Conservation (phyloP, 2,888 invertebrate species). For the Luffia ferchaultella region DNA sequence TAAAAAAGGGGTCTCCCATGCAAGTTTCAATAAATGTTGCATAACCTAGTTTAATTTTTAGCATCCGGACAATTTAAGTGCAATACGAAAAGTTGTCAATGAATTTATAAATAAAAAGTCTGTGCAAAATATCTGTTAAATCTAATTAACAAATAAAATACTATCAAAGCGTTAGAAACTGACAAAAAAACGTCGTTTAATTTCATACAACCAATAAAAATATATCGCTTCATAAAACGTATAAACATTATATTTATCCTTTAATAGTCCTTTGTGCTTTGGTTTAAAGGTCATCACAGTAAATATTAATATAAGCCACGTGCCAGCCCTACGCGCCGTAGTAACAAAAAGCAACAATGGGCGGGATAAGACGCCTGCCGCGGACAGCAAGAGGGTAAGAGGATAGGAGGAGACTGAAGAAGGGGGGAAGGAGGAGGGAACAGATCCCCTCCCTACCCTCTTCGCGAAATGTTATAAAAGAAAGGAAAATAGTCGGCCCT, state of each 20-base stretch:
- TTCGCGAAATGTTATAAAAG: constrained; percentile 38
- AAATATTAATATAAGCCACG: constrained; percentile 7
- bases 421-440: not conserved
- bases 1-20: no score
- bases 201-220: not conserved
- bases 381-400: constrained; percentile 2
- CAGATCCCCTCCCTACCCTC: not conserved
- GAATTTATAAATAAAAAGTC: no score
- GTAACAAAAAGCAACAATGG: not conserved
- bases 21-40: no score
- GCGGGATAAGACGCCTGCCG: constrained; percentile 5
- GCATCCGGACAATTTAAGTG: no score
- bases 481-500: constrained; percentile 25
- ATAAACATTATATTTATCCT: not conserved
- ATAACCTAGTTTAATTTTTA: no score
- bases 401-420: not conserved
- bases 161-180: no score
- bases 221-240: not conserved
- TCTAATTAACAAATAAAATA: no score
- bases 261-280: not conserved
- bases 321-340: constrained; percentile 1
- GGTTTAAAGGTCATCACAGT: not conserved
- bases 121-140: no score
- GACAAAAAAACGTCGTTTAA: not conserved
- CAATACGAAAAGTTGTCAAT: no score